Evolutionary conservation across 2,797 vertebrate genomes (phyloP), one percentile per base, ranked within the genome.

Genomic region (Muscicapa striata): DNA sequence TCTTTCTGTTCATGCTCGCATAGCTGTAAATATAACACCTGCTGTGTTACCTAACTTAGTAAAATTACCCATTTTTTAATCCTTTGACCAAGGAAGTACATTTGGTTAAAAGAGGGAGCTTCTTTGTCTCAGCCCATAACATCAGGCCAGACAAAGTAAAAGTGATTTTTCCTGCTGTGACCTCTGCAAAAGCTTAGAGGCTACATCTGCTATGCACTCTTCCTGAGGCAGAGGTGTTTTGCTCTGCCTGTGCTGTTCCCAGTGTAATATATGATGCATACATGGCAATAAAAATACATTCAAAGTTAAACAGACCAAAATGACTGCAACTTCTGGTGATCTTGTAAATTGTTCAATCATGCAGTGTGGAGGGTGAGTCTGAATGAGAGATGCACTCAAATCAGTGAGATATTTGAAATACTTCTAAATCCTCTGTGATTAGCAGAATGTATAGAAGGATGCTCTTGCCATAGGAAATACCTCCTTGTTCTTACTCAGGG

Each of bases 1-100:
- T 95, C 89, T 96, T 93, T 94, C 94, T 96, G 82, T 97, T 96
- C 34, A 13, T 88, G 69, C 48, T 96, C 73, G 81, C 41, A 45
- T 64, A 92, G 62, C 92, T 96, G 77, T 94, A 94, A 97, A 96
- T 76, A 81, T 36, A 91, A 89, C 92, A 94, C 93, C 97, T 66
- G 82, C 80, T 94, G 85, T 45, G 76, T 96, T 96, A 93, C 62
- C 69, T 94, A 94, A 95, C 83, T 85, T 46, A 7, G 38, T 96
- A 90, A 95, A 96, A 90, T 84, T 63, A 62, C 90, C 57, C 48
- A 61, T 97, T 93, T 91, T 92, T 90, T 84, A 92, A 90, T 52
- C n/a, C 73, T 86, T 66, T 68, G 49, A 74, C 69, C 13, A 41
- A 72, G 84, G 82, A 88, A 94, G 57, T 62, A 16, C 5, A 8